Conservation (phyloP, 2,888 invertebrate species). For the Cacoxenus indagator region DNA sequence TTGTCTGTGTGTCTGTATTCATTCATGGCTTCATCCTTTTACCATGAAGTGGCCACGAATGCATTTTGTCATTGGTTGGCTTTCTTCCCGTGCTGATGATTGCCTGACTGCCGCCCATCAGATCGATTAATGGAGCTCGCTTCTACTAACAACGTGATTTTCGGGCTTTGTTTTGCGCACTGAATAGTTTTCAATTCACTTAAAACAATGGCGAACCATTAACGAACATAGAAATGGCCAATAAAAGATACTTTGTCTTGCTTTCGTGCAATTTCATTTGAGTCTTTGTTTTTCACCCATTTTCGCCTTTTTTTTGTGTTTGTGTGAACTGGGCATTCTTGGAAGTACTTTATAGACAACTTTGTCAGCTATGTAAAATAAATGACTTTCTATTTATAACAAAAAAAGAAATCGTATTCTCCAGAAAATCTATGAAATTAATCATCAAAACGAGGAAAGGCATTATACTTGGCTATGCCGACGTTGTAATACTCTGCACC, state of each 20-base stretch:
- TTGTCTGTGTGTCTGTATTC: neutral
- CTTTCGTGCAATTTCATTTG: neutral
- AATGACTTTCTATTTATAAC: neutral
- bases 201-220: neutral
- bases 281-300: neutral
- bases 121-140: conserved; percentile 19
- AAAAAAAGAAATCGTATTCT: neutral
- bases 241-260: neutral
- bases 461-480: no score
- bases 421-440: neutral
- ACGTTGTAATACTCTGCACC: no score
- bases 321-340: neutral
- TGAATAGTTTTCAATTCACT: neutral
- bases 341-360: neutral
- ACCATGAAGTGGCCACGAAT: neutral
- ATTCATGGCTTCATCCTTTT: neutral
- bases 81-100: neutral
- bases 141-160: neutral
- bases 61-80: neutral
- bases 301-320: neutral
- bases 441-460: no score
- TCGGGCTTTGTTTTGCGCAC: conserved; percentile 5
- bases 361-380: neutral
- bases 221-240: neutral
- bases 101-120: neutral